Percentiles rank a stretch among this genome's conserved stretches.
Evolutionary conservation across 2,113 vertebrate genomes (phyloP).

Genomic region (Tragelaphus imberbis): DNA sequence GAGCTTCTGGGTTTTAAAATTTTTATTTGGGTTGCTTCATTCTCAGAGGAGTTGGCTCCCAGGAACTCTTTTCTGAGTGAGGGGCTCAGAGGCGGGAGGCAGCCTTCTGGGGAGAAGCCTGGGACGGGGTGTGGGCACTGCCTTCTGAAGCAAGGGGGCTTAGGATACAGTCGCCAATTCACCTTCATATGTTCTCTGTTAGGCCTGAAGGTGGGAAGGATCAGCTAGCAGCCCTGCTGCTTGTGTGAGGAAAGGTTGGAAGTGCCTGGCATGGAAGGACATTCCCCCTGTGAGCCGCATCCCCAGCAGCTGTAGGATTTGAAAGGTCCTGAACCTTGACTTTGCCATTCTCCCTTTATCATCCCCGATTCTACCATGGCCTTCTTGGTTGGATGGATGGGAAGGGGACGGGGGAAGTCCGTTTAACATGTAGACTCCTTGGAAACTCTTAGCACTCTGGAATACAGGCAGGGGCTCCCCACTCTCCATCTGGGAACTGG

Average conservation of each 20-base stretch:
- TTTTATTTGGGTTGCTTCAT: constrained; percentile 75
- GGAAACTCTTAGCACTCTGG: not conserved
- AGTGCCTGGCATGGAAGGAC: not conserved
- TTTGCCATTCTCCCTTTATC: not conserved
- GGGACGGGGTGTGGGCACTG: not conserved
- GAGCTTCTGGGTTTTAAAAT: constrained; percentile 70
- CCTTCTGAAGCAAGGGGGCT: not conserved
- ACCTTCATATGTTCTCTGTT: not conserved
- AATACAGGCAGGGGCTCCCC: not conserved
- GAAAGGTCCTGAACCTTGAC: not conserved
- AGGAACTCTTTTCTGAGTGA: constrained; percentile 49
- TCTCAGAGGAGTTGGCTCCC: constrained; percentile 43
- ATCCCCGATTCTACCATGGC: not conserved
- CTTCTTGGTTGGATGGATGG: not conserved
- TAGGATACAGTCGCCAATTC: not conserved
- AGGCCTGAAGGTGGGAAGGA: not conserved
- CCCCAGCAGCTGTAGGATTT: not conserved
- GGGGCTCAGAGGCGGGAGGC: not conserved
- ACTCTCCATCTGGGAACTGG: not conserved
- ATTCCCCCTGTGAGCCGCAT: not conserved
- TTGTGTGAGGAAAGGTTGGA: not conserved
- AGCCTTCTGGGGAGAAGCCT: not conserved
- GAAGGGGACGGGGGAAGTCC: not conserved
- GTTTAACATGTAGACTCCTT: not conserved
- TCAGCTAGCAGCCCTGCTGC: not conserved